These are phyloP conservation scores for Triops longicaudatus DNA, from an alignment of 1,140 invertebrate species.

Conservation along the genomic window DNA sequence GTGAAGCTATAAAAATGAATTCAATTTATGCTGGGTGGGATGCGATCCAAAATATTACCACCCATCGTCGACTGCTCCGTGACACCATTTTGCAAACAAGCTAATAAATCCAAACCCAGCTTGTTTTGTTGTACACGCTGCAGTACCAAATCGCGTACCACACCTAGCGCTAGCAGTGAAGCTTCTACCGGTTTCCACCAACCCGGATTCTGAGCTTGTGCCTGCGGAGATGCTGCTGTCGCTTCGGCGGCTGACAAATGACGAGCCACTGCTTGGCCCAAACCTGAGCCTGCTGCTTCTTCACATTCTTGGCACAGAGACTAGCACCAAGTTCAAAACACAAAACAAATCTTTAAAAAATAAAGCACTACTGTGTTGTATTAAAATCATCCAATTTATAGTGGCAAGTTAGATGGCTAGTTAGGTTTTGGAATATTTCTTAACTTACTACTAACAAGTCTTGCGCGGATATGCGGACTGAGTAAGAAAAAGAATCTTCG, in stretches of 20 bases:
- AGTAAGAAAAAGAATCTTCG: constrained; percentile 57
- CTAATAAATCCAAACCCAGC: constrained; percentile 56
- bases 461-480: constrained; percentile 64
- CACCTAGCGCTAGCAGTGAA: constrained; percentile 56
- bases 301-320: constrained; percentile 54
- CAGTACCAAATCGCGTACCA: constrained; percentile 48
- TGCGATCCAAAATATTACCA: constrained; percentile 35
- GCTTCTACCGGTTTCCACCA: constrained; percentile 74
- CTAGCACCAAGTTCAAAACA: too few species aligned
- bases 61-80: constrained; percentile 42
- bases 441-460: constrained; percentile 54
- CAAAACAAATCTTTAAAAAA: too few species aligned
- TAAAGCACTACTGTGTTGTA: too few species aligned
- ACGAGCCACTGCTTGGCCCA: constrained; percentile 53
- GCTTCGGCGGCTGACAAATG: constrained; percentile 53
- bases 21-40: constrained; percentile 16
- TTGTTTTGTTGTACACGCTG: constrained; percentile 46
- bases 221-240: not conserved
- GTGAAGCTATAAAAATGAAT: constrained; percentile 46
- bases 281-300: constrained; percentile 48
- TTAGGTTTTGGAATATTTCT: too few species aligned
- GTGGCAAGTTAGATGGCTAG: too few species aligned
- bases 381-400: too few species aligned
- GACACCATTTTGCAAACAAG: constrained; percentile 51
- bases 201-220: constrained; percentile 40